phyloP scores from a whole-genome alignment of 2,797 vertebrate species.

The Lycodopsis pacificus region DNA sequence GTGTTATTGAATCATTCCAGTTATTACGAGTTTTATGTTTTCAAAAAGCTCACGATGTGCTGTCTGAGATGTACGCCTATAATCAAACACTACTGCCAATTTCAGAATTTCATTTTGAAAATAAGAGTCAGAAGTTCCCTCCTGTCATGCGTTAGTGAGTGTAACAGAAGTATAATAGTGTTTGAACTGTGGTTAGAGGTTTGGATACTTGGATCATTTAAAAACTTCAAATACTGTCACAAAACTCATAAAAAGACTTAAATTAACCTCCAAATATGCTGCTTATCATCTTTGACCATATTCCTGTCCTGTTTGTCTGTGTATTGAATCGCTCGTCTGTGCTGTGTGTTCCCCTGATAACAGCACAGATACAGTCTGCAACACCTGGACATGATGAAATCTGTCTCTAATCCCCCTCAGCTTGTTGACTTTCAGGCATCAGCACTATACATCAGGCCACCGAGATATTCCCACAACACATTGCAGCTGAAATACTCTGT shows the following conservation, averaged over 20 bases:
- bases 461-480: background rate
- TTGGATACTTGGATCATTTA: background rate
- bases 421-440: slow-evolving; percentile 10
- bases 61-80: background rate
- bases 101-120: background rate
- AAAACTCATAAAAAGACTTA: background rate
- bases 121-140: background rate
- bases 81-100: background rate
- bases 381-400: slow-evolving; percentile 2
- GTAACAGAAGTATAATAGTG: background rate
- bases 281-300: background rate
- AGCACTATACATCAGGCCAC: background rate
- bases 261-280: background rate
- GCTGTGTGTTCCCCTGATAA: background rate
- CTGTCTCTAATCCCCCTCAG: background rate
- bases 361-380: background rate
- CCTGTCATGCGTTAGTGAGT: background rate
- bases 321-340: background rate
- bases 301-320: background rate
- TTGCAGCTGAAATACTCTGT: background rate
- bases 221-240: background rate
- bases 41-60: background rate
- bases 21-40: background rate
- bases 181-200: background rate
- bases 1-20: background rate